phyloP scores from a whole-genome alignment of 2,888 invertebrate genomes.

The Apotomis capreana region DNA sequence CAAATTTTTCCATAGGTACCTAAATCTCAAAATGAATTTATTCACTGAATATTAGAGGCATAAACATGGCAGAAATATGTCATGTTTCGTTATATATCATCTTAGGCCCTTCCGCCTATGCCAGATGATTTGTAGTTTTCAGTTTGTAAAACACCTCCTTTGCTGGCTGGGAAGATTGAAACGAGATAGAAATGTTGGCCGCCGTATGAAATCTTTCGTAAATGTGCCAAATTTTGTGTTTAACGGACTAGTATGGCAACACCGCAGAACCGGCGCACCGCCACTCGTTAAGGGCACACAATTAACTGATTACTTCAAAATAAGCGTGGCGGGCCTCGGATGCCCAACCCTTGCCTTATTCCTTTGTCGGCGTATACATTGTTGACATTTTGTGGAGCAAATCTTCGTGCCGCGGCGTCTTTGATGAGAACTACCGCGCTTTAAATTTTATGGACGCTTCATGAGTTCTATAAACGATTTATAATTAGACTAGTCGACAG shows the following conservation, averaged over 20 bases:
- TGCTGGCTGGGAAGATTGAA: too few species aligned
- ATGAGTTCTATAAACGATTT: conserved; percentile 56
- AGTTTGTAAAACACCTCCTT: too few species aligned
- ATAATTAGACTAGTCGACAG: conserved; percentile 48
- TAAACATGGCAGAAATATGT: too few species aligned
- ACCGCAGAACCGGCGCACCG: conserved; percentile 2
- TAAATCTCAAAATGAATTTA: too few species aligned
- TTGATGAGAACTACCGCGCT: conserved; percentile 70
- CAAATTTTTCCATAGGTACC: too few species aligned
- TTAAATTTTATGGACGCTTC: conserved; percentile 72
- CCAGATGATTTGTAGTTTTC: too few species aligned
- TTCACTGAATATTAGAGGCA: too few species aligned
- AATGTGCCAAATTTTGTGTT: background rate
- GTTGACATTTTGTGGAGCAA: conserved; percentile 82
- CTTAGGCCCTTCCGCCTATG: too few species aligned
- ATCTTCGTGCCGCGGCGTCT: conserved; percentile 80
- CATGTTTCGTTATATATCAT: too few species aligned
- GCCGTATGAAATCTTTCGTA: too few species aligned
- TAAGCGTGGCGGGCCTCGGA: conserved; percentile 66
- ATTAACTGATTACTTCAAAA: conserved; percentile 74
- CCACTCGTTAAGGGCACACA: conserved; percentile 65
- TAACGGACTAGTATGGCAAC: background rate
- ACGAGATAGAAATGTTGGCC: too few species aligned
- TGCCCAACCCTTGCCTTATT: conserved; percentile 57
- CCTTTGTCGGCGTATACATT: conserved; percentile 74